These are phyloP conservation scores for Meteorus colon DNA, from an alignment of 2,888 invertebrate species.

Conservation along the genomic window DNA sequence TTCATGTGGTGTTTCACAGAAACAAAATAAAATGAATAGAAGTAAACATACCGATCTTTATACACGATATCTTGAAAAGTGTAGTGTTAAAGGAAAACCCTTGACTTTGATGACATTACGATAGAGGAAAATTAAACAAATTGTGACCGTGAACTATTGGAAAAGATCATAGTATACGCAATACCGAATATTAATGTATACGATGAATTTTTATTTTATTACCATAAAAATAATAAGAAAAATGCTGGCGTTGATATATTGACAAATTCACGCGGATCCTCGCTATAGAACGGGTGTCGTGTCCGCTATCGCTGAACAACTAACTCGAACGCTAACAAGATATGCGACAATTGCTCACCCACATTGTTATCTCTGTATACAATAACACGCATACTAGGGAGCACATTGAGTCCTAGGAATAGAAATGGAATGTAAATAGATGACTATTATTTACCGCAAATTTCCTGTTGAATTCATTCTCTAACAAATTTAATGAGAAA, in stretches of 20 bases:
- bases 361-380: background rate
- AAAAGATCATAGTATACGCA: too few relatives aligned
- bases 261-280: background rate
- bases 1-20: background rate
- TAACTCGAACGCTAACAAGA: slow-evolving; percentile 36
- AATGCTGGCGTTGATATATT: background rate
- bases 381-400: background rate
- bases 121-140: background rate
- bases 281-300: slow-evolving; percentile 10
- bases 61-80: background rate
- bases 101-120: background rate
- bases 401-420: background rate
- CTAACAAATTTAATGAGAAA: background rate
- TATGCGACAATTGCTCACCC: slow-evolving; percentile 16
- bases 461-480: background rate
- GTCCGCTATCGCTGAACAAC: slow-evolving; percentile 43
- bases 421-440: background rate
- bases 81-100: background rate
- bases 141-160: background rate
- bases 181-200: too few relatives aligned
- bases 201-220: background rate
- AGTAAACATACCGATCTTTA: background rate
- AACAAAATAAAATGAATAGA: background rate
- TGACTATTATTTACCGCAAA: slow-evolving; percentile 1
- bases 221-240: background rate